Evolutionary conservation across 2,113 vertebrate genomes (phyloP).

Genomic region (Erythrolamprus reginae): DNA sequence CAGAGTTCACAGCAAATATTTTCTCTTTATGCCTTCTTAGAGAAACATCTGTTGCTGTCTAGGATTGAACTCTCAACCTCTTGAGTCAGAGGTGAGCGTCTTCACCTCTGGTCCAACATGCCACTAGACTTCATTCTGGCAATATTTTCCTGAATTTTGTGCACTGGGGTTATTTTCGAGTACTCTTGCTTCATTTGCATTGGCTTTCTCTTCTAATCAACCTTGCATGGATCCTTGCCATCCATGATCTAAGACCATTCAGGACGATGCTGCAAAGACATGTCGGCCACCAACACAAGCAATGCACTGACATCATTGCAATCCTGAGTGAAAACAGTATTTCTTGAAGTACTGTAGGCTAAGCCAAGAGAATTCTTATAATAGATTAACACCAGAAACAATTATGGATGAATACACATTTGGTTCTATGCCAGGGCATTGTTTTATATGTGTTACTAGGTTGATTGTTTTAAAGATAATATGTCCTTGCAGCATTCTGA

Average conservation of each 20-base stretch:
- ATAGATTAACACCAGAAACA: neutral
- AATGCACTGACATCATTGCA: neutral
- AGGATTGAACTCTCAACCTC: neutral
- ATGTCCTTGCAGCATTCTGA: neutral
- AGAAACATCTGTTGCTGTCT: neutral
- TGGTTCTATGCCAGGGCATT: neutral
- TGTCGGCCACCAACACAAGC: neutral
- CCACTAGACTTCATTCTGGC: neutral
- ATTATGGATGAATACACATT: neutral
- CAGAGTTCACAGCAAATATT: neutral
- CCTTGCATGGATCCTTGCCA: neutral
- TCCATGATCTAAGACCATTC: neutral
- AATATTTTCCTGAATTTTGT: neutral
- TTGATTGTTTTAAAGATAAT: neutral
- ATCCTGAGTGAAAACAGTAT: neutral
- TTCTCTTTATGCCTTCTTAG: neutral
- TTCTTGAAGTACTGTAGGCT: neutral
- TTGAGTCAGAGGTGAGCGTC: neutral
- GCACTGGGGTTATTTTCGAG: neutral
- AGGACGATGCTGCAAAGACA: neutral
- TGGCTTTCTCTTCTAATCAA: neutral
- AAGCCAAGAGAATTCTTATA: neutral
- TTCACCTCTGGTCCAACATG: neutral
- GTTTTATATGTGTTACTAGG: neutral
- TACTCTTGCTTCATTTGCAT: neutral